Evolutionary conservation across 2,888 invertebrate genomes (phyloP).

Genomic region (Drosophila kambysellisi): DNA sequence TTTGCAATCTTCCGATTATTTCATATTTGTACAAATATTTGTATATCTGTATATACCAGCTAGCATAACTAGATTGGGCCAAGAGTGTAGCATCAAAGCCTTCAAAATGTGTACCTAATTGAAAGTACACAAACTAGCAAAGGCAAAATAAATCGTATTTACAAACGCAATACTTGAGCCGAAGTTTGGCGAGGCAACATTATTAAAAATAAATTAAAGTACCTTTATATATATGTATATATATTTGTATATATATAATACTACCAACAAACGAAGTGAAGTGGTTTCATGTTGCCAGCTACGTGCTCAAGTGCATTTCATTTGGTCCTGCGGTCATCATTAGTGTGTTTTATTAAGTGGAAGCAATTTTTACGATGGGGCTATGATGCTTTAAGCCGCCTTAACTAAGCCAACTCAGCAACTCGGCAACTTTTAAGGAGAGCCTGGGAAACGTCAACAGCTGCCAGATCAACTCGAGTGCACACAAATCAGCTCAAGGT

Average conservation of each 20-base stretch:
- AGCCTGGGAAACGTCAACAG: constrained; percentile 23
- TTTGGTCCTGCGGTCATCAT: constrained; percentile 77
- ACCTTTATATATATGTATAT: constrained; percentile 31
- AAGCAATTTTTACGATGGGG: constrained; percentile 51
- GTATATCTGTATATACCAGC: constrained; percentile 46
- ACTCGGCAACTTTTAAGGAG: constrained; percentile 10
- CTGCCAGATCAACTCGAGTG: constrained; percentile 33
- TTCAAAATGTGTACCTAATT: constrained; percentile 55
- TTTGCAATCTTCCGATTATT: not conserved
- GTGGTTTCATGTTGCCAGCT: constrained; percentile 67
- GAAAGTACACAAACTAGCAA: constrained; percentile 68
- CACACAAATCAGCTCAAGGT: constrained; percentile 64
- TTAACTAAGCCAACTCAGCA: constrained; percentile 37
- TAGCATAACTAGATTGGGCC: constrained; percentile 32
- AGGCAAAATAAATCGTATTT: constrained; percentile 48
- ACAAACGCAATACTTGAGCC: constrained; percentile 34
- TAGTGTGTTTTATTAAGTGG: constrained; percentile 82
- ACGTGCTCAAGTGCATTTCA: constrained; percentile 80
- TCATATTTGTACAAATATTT: constrained; percentile 60
- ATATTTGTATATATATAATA: constrained; percentile 41
- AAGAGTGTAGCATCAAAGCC: constrained; percentile 35
- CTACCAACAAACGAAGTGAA: constrained; percentile 52
- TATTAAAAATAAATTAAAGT: constrained; percentile 81
- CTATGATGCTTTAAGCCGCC: constrained; percentile 26
- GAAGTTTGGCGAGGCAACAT: constrained; percentile 42